phyloP scores from a whole-genome alignment of 1,140 invertebrate species.

The Rhopalosiphum padi region DNA sequence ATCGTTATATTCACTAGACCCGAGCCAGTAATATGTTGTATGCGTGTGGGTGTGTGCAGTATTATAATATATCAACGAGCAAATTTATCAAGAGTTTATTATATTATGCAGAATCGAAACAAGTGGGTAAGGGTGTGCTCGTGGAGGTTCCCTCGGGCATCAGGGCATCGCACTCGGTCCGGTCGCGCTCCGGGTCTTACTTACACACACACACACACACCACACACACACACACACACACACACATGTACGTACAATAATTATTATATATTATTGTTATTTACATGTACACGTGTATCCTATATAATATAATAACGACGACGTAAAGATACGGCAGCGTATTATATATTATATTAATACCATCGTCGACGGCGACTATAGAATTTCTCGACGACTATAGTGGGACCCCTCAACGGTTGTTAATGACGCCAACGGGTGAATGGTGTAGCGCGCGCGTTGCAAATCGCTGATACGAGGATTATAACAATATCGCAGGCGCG shows the following conservation, averaged over 20 bases:
- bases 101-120: neutral
- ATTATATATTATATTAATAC: neutral
- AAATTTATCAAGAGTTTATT: neutral
- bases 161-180: neutral
- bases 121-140: neutral
- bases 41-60: too few species aligned
- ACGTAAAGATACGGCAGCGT: neutral
- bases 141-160: neutral
- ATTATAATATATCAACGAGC: constrained; percentile 1
- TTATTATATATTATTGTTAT: constrained; percentile 1
- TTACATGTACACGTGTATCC: neutral
- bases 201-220: neutral
- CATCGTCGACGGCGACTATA: neutral
- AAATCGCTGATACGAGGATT: constrained; percentile 49
- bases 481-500: neutral
- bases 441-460: constrained; percentile 11
- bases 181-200: neutral
- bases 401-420: neutral
- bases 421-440: neutral
- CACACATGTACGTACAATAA: neutral
- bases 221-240: neutral
- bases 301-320: neutral
- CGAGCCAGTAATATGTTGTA: neutral
- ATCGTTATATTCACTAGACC: neutral
- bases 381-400: neutral